These are phyloP conservation scores for Atta texana DNA, from an alignment of 1,140 invertebrate species.

Conservation along the genomic window DNA sequence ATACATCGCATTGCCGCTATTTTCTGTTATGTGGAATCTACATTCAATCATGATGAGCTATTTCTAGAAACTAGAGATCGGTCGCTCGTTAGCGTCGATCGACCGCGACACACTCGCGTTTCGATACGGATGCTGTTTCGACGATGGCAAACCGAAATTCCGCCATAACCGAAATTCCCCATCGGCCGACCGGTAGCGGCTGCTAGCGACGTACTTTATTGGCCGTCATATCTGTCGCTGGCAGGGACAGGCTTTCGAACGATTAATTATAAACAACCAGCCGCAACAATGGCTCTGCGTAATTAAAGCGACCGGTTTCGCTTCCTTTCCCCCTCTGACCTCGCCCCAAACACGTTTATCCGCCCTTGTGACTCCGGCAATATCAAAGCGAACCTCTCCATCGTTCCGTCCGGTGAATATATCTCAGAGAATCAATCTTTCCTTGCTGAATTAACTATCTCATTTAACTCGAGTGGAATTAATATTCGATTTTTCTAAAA, in stretches of 20 bases:
- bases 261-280: constrained; percentile 85
- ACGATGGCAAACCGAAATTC: constrained; percentile 73
- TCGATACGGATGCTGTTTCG: constrained; percentile 75
- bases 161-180: constrained; percentile 79
- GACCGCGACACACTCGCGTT: constrained; percentile 72
- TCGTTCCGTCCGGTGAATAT: constrained; percentile 28
- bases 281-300: constrained; percentile 81
- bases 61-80: constrained; percentile 59
- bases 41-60: constrained; percentile 51
- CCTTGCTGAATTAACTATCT: constrained; percentile 41
- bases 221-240: constrained; percentile 84
- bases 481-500: neutral
- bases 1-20: constrained; percentile 15
- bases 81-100: constrained; percentile 55
- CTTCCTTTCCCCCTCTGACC: constrained; percentile 68
- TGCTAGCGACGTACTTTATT: constrained; percentile 84
- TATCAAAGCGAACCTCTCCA: constrained; percentile 70
- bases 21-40: constrained; percentile 16
- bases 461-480: neutral
- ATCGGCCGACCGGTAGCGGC: constrained; percentile 73
- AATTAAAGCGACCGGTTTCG: constrained; percentile 80
- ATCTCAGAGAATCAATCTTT: constrained; percentile 34
- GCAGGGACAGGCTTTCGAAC: constrained; percentile 81
- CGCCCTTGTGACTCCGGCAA: constrained; percentile 44
- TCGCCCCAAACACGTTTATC: constrained; percentile 24